These are phyloP conservation scores for Metacarcinus magister DNA, from an alignment of 2,888 invertebrate species.

Conservation along the genomic window DNA sequence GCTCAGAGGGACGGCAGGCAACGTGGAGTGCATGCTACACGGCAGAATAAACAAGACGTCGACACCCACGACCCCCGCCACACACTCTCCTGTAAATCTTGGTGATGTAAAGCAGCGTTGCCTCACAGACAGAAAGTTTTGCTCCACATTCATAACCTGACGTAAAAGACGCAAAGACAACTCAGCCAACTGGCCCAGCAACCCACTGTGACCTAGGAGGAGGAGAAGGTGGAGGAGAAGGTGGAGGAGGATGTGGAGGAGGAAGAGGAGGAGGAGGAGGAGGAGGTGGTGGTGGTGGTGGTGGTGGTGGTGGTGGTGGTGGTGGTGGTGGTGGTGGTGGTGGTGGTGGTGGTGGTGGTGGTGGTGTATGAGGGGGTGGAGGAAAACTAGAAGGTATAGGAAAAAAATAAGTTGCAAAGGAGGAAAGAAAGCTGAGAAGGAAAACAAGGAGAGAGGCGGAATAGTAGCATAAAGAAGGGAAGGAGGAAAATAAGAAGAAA, in stretches of 20 bases:
- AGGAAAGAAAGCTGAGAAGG: too few species aligned
- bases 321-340: neutral
- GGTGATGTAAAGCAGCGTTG: slow-evolving; percentile 27
- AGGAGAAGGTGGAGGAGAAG: slow-evolving; percentile 1
- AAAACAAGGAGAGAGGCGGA: neutral
- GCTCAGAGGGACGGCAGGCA: too few species aligned
- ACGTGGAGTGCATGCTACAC: neutral
- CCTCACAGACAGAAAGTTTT: slow-evolving; percentile 31
- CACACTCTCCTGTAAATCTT: neutral
- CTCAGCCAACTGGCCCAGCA: neutral
- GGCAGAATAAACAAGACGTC: neutral
- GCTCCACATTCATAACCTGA: slow-evolving; percentile 45
- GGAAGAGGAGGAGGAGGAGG: neutral
- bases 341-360: neutral
- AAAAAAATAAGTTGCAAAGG: too few species aligned
- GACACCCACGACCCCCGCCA: neutral
- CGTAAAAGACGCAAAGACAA: slow-evolving; percentile 1
- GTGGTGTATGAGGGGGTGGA: neutral
- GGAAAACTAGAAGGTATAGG: too few species aligned
- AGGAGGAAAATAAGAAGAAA: neutral
- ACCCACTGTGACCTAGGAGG: neutral
- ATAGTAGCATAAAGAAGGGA: neutral
- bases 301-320: neutral
- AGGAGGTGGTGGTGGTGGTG: neutral
- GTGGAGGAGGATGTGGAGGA: neutral